A percentile compares a stretch with the other conserved stretches of the same genome.
These are phyloP conservation scores for Mormoops blainvillei DNA, from an alignment of 2,113 vertebrate genomes.

Conservation along the genomic window DNA sequence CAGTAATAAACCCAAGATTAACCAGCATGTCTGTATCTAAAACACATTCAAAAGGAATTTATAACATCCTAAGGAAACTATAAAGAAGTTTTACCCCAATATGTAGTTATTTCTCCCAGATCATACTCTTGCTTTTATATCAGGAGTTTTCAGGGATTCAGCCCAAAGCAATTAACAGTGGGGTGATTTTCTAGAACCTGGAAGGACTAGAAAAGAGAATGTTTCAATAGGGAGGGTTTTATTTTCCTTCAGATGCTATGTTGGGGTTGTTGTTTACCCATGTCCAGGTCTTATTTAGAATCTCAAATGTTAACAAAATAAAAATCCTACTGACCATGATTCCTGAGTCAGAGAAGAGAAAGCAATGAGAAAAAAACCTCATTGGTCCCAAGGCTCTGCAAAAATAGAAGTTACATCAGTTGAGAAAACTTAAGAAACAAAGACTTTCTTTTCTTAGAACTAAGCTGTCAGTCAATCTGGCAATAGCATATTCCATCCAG, in stretches of 20 bases:
- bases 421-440: not conserved
- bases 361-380: not conserved
- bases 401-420: not conserved
- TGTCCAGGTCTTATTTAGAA: not conserved
- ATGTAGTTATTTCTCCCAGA: not conserved
- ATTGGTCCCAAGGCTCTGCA: not conserved
- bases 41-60: not conserved
- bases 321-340: not conserved
- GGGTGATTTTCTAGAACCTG: not conserved
- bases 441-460: constrained; percentile 13
- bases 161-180: not conserved
- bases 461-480: not conserved
- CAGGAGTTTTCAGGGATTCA: not conserved
- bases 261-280: not conserved
- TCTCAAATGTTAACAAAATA: not conserved
- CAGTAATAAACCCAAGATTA: constrained; percentile 32
- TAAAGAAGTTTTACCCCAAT: not conserved
- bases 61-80: not conserved
- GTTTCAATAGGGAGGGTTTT: not conserved
- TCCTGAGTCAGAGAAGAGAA: not conserved
- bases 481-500: not conserved
- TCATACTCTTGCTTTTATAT: not conserved
- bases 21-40: not conserved
- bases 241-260: not conserved
- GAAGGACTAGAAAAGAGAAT: not conserved